A percentile compares a stretch with the other conserved stretches of the same genome.
Conservation (phyloP, 2,797 vertebrate genomes). For the Hemibagrus guttatus region DNA sequence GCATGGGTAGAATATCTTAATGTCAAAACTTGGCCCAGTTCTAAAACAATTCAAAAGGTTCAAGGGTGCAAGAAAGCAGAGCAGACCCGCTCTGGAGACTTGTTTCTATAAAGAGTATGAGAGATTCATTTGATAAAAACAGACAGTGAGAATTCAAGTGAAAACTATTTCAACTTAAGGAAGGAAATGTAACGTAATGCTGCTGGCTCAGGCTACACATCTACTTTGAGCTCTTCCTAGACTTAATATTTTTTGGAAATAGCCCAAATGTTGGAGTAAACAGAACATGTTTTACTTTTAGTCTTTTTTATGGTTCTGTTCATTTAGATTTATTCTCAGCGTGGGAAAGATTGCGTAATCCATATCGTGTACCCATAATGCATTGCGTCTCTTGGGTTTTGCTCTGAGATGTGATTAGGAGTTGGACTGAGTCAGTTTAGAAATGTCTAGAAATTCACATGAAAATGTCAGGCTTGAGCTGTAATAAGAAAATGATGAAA, state of each 20-base stretch:
- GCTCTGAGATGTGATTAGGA: not conserved
- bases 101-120: not conserved
- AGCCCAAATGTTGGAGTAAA: not conserved
- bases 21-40: not conserved
- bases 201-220: not conserved
- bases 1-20: not conserved
- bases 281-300: not conserved
- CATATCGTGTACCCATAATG: not conserved
- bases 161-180: not conserved
- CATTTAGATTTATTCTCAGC: not conserved
- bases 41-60: constrained; percentile 16
- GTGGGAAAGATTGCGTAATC: not conserved
- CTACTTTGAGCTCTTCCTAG: not conserved
- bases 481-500: not conserved
- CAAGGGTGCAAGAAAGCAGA: constrained; percentile 11
- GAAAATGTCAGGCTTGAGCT: not conserved
- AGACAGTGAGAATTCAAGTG: not conserved
- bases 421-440: not conserved
- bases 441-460: not conserved
- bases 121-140: not conserved
- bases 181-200: too few relatives aligned
- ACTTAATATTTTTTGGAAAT: not conserved
- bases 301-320: not conserved
- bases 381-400: not conserved
- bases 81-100: not conserved